These are phyloP conservation scores for Catharus minimus DNA, from an alignment of 2,113 vertebrate species.

Conservation along the genomic window DNA sequence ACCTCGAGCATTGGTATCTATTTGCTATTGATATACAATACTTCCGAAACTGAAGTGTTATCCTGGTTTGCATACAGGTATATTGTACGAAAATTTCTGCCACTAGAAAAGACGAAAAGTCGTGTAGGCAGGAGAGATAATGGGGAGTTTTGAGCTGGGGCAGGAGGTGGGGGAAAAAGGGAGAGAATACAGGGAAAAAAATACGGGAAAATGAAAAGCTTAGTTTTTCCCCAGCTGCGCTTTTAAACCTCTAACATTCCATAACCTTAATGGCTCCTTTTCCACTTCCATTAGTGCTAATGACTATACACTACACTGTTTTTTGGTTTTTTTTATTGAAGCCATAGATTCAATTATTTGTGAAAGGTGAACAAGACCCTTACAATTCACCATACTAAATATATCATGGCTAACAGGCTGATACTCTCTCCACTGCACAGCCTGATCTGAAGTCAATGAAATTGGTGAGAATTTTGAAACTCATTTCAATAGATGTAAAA, in stretches of 20 bases:
- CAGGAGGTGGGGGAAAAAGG: not conserved
- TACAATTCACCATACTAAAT: not conserved
- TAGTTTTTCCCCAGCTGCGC: not conserved
- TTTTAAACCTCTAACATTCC: not conserved
- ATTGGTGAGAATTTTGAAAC: not conserved
- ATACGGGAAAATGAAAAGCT: not conserved
- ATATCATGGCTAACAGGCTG: not conserved
- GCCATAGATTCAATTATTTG: not conserved
- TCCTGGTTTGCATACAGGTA: not conserved
- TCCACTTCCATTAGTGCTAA: not conserved
- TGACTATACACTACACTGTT: not conserved
- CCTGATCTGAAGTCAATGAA: not conserved
- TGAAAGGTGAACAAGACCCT: not conserved
- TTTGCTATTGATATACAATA: not conserved
- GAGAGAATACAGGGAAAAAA: rapidly evolving
- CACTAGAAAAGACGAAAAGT: not conserved
- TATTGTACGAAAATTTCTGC: not conserved
- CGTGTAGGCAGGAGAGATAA: not conserved
- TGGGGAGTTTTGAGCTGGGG: not conserved
- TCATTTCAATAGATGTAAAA: not conserved
- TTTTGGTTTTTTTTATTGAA: not conserved
- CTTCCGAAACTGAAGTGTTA: not conserved
- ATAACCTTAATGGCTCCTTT: not conserved
- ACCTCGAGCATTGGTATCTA: not conserved
- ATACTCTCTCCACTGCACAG: not conserved